Conservation (phyloP, 2,888 invertebrate species). For the Chrysolina haemoptera region DNA sequence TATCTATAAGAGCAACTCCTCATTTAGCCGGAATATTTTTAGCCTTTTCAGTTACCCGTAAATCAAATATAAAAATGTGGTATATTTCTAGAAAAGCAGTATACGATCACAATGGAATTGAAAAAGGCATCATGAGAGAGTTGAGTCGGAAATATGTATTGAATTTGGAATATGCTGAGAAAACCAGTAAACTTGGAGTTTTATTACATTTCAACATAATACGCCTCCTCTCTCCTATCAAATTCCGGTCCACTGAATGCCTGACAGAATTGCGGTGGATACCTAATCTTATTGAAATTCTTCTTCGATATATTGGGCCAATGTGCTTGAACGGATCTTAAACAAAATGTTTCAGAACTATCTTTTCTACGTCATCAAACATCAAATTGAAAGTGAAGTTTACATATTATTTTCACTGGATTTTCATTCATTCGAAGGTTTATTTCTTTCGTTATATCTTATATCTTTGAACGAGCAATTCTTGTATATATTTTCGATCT, state of each 20-base stretch:
- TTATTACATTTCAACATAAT: neutral
- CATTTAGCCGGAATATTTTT: too few species aligned
- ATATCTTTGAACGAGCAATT: too few species aligned
- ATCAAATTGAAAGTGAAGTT: too few species aligned
- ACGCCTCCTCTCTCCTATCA: neutral
- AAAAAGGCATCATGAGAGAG: neutral
- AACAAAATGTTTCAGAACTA: neutral
- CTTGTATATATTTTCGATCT: too few species aligned
- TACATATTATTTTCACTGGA: too few species aligned
- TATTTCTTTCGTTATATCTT: too few species aligned
- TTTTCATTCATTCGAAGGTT: too few species aligned
- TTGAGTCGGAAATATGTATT: neutral
- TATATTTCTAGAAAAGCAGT: too few species aligned
- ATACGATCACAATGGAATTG: neutral
- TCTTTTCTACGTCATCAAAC: neutral
- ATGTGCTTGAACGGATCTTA: neutral
- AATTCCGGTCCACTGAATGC: neutral
- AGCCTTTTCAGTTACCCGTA: too few species aligned
- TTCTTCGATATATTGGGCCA: neutral
- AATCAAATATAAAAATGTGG: too few species aligned
- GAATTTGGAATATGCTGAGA: neutral
- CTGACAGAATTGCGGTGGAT: neutral
- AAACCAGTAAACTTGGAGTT: neutral
- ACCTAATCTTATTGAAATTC: neutral
- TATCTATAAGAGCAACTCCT: too few species aligned